A percentile compares a stretch with the other conserved stretches of the same genome.
Evolutionary conservation across 92 coral and sea anemone species (phyloP).

Genomic region (Diadumene lineata): DNA sequence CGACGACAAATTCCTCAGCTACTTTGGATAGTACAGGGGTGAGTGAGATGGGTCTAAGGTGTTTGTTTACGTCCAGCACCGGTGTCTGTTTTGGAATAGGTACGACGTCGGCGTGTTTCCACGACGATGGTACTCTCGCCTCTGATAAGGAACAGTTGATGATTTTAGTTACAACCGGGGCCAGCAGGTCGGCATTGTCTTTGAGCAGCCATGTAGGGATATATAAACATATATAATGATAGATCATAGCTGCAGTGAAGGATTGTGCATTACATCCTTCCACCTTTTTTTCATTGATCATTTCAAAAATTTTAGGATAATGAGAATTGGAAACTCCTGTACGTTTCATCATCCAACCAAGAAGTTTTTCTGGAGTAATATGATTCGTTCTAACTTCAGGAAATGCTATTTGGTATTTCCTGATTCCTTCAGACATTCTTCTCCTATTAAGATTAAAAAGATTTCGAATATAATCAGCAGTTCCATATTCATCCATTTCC

Average conservation of each 20-base stretch:
- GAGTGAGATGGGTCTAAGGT: too few relatives aligned
- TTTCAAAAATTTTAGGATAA: background rate
- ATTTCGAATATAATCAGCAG: background rate
- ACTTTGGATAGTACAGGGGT: too few relatives aligned
- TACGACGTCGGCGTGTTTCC: too few relatives aligned
- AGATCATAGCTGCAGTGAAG: background rate
- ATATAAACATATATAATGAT: background rate
- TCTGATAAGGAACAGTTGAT: too few relatives aligned
- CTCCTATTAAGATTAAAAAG: background rate
- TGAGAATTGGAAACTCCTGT: background rate
- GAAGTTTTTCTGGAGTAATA: background rate
- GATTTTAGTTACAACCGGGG: too few relatives aligned
- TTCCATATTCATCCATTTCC: background rate
- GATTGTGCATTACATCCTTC: background rate
- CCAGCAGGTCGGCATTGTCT: too few relatives aligned
- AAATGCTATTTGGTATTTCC: background rate
- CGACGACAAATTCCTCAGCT: too few relatives aligned
- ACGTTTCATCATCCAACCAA: background rate
- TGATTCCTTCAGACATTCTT: background rate
- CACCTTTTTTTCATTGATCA: too few relatives aligned
- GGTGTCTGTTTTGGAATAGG: too few relatives aligned
- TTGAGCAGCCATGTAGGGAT: too few relatives aligned
- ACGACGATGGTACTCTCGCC: too few relatives aligned
- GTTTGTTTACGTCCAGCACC: too few relatives aligned
- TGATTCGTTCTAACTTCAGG: background rate